Evolutionary conservation across 1,140 invertebrate species (phyloP).

Genomic region (Asbolus verrucosus): DNA sequence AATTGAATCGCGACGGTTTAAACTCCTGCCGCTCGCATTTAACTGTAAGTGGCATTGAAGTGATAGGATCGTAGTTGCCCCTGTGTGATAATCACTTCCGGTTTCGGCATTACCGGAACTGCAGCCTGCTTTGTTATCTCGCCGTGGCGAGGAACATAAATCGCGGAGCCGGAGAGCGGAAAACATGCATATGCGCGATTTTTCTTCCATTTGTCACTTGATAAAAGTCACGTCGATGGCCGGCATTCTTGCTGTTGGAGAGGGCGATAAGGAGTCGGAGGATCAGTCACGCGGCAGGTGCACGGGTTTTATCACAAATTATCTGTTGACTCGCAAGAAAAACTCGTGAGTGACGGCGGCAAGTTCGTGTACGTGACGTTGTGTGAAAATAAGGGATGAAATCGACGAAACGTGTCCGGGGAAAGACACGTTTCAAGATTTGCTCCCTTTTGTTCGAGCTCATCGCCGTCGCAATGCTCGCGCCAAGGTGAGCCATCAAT

Average conservation of each 20-base stretch:
- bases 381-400: conserved; percentile 37
- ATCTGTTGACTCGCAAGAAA: neutral
- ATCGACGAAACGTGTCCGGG: conserved; percentile 25
- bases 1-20: conserved; percentile 20
- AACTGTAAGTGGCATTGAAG: conserved; percentile 36
- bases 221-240: no score
- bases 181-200: neutral
- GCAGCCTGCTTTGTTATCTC: conserved; percentile 14
- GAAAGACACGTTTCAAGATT: conserved; percentile 34
- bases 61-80: conserved; percentile 28
- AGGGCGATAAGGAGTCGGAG: neutral
- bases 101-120: conserved; percentile 24
- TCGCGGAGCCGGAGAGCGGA: no score
- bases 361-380: conserved; percentile 14
- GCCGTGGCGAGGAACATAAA: conserved; percentile 14
- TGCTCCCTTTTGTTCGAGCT: conserved; percentile 1
- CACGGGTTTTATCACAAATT: neutral
- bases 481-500: conserved; percentile 10
- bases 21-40: conserved; percentile 8
- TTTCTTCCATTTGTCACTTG: neutral
- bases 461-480: neutral
- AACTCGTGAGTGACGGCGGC: neutral
- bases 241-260: no score
- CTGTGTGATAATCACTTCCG: conserved; percentile 27
- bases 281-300: conserved; percentile 28